Evolutionary conservation across 2,113 vertebrate genomes (phyloP).

Genomic region (Phycodurus eques): DNA sequence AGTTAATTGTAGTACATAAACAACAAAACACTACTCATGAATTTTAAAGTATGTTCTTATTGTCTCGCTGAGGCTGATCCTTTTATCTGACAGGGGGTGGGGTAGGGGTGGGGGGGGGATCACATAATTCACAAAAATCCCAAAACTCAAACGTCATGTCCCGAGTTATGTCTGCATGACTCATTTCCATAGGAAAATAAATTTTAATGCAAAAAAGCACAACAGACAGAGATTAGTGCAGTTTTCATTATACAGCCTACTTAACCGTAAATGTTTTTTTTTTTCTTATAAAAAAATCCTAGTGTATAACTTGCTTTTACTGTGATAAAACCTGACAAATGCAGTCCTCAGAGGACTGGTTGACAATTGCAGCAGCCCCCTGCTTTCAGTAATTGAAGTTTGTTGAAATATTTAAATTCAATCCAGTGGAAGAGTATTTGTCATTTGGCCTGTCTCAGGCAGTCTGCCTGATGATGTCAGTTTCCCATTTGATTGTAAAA

Average conservation of each 20-base stretch:
- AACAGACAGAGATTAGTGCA: background rate
- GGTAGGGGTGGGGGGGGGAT: too few relatives aligned
- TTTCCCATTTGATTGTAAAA: slow-evolving; percentile 28
- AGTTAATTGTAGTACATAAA: background rate
- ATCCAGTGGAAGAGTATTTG: slow-evolving; percentile 31
- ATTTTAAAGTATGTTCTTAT: background rate
- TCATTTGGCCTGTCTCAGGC: background rate
- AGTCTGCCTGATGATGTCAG: background rate
- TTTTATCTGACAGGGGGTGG: too few relatives aligned
- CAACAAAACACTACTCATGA: background rate
- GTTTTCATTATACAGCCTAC: background rate
- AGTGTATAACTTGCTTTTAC: background rate
- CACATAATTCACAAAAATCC: too few relatives aligned
- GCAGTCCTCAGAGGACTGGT: slow-evolving; percentile 1
- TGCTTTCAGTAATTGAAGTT: slow-evolving; percentile 18
- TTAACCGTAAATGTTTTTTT: too few relatives aligned
- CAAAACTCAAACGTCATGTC: too few relatives aligned
- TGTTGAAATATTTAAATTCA: background rate
- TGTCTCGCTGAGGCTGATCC: too few relatives aligned
- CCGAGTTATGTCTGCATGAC: background rate
- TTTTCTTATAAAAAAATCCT: background rate
- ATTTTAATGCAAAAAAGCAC: background rate
- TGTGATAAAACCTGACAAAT: background rate
- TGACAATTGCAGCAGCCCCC: background rate
- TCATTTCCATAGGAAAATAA: background rate